phyloP scores from a whole-genome alignment of 2,797 vertebrate species.

The Falco cherrug region DNA sequence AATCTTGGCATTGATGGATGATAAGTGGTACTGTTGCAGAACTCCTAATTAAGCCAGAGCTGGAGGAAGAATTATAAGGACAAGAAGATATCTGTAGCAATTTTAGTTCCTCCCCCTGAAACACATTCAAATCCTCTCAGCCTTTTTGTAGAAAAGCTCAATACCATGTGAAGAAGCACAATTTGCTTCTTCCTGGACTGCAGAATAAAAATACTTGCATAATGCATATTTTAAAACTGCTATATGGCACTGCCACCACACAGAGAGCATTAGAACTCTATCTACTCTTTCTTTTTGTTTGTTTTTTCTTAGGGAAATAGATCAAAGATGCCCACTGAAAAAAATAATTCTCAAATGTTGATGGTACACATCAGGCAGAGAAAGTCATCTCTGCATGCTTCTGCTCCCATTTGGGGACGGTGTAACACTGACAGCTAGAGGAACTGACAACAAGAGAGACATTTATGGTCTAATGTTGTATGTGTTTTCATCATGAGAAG shows the following conservation, averaged over 20 bases:
- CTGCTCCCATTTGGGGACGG: background rate
- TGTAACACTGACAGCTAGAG: background rate
- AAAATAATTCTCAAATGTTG: background rate
- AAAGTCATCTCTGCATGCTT: background rate
- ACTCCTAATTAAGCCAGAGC: slow-evolving; percentile 33
- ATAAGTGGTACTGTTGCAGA: background rate
- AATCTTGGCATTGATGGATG: background rate
- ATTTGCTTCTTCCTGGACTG: slow-evolving; percentile 18
- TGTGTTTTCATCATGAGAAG: background rate
- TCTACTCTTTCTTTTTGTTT: background rate
- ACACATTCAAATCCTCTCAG: background rate
- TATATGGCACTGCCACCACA: background rate
- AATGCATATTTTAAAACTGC: slow-evolving; percentile 30
- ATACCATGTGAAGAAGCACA: background rate
- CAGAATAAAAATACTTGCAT: slow-evolving; percentile 28
- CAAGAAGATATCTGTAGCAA: slow-evolving; percentile 23
- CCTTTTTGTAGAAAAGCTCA: background rate
- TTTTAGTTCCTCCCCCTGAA: background rate
- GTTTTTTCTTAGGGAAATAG: background rate
- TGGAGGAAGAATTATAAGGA: slow-evolving; percentile 22
- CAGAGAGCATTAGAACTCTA: background rate
- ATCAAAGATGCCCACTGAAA: background rate
- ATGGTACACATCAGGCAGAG: background rate
- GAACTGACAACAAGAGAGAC: background rate
- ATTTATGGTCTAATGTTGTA: background rate